Base-by-base conservation (phyloP, 2,797 vertebrate genomes). In the Gephyroberyx darwinii region DNA sequence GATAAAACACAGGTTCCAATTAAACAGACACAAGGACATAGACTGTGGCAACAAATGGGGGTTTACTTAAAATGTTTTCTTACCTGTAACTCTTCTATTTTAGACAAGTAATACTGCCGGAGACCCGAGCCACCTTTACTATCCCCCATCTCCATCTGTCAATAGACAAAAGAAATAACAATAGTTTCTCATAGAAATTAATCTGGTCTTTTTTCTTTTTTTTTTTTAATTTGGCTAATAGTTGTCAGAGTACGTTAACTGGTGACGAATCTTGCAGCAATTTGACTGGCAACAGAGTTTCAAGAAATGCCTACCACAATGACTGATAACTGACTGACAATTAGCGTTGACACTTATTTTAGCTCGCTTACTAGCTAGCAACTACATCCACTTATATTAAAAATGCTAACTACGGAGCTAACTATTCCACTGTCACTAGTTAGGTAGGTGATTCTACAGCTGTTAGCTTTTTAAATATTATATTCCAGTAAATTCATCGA, bases 1-100 rank as follows among this genome's bases (percentile, higher is more conserved):
- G 20, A 65, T 20, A 78, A 61, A 77, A 76, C 2, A 76, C 5
- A 0, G 4, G 8, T 43, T 74, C 41, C 66, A 65, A 5, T 41
- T 5, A 30, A 31, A 54, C 1, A 16, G 3, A 4, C 2, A 22
- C 26, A 2, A 10, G 22, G 2, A n/a, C 14, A 0, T 1, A 26
- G 26, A 26, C 26, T 26, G 26, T 26, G 4, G 26, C 26, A 26
- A 26, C 26, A 26, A 26, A 26, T 0, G 37, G 10, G 3, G 56
- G 19, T 8, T 68, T 47, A 19, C 1, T 12, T 22, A 8, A n/a
- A 26, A 30, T 19, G 37, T 13, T 30, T 30, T 16, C 77, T 95
- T 85, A 98, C 98, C 95, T 99, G 98, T 43, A 99, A 91, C 82
- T 99, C 98, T 82, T 99, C 98, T 57, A 99, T 98, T 91, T 99